These are phyloP conservation scores for Pomacea canaliculata DNA, from an alignment of 2,888 invertebrate species.

Conservation along the genomic window DNA sequence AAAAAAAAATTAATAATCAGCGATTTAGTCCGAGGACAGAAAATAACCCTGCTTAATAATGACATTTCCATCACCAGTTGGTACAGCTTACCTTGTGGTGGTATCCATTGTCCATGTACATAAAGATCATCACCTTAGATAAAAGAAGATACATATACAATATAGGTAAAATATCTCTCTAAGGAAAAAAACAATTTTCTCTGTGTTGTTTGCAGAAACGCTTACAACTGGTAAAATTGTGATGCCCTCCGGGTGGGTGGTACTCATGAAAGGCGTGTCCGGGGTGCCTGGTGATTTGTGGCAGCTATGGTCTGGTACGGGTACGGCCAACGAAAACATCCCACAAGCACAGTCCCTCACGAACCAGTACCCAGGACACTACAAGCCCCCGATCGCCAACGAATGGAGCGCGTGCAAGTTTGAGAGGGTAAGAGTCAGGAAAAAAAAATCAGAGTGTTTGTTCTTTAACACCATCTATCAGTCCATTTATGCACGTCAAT, in stretches of 20 bases:
- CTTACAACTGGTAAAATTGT: not conserved
- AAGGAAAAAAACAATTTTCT: too few species aligned
- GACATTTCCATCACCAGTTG: too few species aligned
- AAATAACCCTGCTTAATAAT: too few species aligned
- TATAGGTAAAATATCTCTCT: too few species aligned
- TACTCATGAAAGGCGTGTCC: slow-evolving; percentile 54
- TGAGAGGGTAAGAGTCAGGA: slow-evolving; percentile 38
- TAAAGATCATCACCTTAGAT: too few species aligned
- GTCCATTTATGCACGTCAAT: not conserved
- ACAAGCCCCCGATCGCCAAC: slow-evolving; percentile 52
- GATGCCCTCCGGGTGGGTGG: slow-evolving; percentile 40
- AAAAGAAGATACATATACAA: too few species aligned
- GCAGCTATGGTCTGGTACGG: slow-evolving; percentile 44
- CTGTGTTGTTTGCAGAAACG: not conserved
- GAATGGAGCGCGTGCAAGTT: slow-evolving; percentile 50
- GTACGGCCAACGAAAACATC: slow-evolving; percentile 39
- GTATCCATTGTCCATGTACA: too few species aligned
- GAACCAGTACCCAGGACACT: slow-evolving; percentile 46
- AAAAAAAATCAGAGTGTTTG: not conserved
- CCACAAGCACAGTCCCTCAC: slow-evolving; percentile 48
- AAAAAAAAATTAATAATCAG: too few species aligned
- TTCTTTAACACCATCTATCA: not conserved
- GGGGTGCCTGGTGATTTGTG: slow-evolving; percentile 51
- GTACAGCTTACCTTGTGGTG: too few species aligned
- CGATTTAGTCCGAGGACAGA: too few species aligned